phyloP scores from a whole-genome alignment of 2,888 invertebrate genomes.

The Leptothorax acervorum region DNA sequence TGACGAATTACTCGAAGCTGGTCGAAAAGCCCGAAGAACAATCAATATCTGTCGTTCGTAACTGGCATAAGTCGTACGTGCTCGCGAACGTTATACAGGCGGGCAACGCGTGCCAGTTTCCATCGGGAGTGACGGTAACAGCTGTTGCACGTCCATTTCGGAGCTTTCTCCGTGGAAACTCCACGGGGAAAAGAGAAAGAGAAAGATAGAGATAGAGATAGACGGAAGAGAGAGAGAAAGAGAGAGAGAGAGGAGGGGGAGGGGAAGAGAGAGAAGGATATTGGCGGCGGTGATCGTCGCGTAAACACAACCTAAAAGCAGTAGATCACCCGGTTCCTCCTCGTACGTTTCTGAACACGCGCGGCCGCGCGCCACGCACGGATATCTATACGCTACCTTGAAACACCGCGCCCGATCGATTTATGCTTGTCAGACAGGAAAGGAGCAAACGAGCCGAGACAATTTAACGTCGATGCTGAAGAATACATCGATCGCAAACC shows the following conservation, averaged over 20 bases:
- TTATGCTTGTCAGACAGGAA: slow-evolving; percentile 37
- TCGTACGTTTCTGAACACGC: slow-evolving; percentile 68
- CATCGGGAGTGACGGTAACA: slow-evolving; percentile 79
- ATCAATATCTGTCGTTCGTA: slow-evolving; percentile 73
- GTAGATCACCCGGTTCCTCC: slow-evolving; percentile 73
- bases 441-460: slow-evolving; percentile 37
- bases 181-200: slow-evolving; percentile 18
- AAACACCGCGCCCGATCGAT: slow-evolving; percentile 54
- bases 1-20: slow-evolving; percentile 56
- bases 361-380: slow-evolving; percentile 55
- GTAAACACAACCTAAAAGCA: slow-evolving; percentile 77
- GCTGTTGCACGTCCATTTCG: slow-evolving; percentile 80
- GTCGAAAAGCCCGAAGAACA: slow-evolving; percentile 64
- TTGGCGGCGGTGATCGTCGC: slow-evolving; percentile 75
- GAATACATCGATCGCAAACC: slow-evolving; percentile 20
- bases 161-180: slow-evolving; percentile 72
- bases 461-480: background rate
- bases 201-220: slow-evolving; percentile 13
- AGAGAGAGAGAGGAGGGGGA: background rate
- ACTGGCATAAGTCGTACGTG: slow-evolving; percentile 75
- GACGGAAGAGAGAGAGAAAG: background rate
- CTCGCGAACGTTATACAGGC: slow-evolving; percentile 68
- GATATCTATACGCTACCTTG: slow-evolving; percentile 51
- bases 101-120: slow-evolving; percentile 76
- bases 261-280: slow-evolving; percentile 50